Evolutionary conservation across 2,888 invertebrate species (phyloP), one percentile per base, ranked within the genome.

Genomic region (Patella caerulea): DNA sequence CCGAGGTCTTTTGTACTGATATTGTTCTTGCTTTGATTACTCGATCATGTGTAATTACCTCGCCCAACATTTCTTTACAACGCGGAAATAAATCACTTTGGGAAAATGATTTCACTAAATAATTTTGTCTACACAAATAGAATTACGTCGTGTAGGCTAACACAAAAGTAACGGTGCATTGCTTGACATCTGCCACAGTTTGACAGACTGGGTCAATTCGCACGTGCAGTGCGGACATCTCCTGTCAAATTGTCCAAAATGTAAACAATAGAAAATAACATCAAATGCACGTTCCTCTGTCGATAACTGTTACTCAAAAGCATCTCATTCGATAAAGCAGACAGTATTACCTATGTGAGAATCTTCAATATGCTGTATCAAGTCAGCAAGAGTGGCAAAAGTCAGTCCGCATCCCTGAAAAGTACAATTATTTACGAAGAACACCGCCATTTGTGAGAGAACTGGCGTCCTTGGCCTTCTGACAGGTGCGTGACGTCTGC

Each of bases 361-460:
- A 91, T 95, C 95, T 94, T 96, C 96, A 89, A 96, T 96, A 93
- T 96, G 96, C 91, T 95, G 95, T 91, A 96, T 96, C 91, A 96
- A 93, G 91, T 96, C 96, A 87, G 94, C 93, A 91, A 96, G 93
- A 92, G 94, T 95, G 90, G 95, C 94, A 94, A 96, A 96, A 89
- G 94, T 95, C 92, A 95, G 94, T 90, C 95, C 95, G 94, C 96
- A 96, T 93, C 95, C 95, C 93, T 95, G 95, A 93, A 95, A 96
- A 94, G 95, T 96, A 94, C 96, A 96, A 93, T 95, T 95, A 94
- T 96, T 96, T 93, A 95, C 93, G 94, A 96, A 94, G 94, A 96
- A 96, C 94, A 96, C 95, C 93, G 96, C 96, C 96, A 96, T 96
- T 86, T 85, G 84, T 83, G 77, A 79, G 74, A 74, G 71, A 34